Percentiles rank a stretch among this genome's conserved stretches.
These are phyloP conservation scores for Ormyrus thymus DNA, from an alignment of 2,888 invertebrate genomes.

Conservation along the genomic window DNA sequence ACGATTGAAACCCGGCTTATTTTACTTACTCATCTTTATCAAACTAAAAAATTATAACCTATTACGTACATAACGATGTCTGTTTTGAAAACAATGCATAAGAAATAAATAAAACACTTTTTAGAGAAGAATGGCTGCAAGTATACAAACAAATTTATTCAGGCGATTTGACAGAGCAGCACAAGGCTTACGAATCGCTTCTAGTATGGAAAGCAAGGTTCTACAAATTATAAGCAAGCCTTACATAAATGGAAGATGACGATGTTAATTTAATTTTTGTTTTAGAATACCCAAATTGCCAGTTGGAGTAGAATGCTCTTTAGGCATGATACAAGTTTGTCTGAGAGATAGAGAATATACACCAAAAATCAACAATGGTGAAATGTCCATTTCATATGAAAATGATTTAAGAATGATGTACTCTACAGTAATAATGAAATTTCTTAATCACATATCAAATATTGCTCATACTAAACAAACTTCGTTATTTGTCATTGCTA, in stretches of 20 bases:
- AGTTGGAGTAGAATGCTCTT: conserved; percentile 70
- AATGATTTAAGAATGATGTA: conserved; percentile 78
- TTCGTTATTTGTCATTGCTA: conserved; percentile 79
- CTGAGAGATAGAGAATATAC: conserved; percentile 69
- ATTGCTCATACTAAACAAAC: conserved; percentile 76
- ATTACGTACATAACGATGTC: neutral
- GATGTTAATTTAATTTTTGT: conserved; percentile 4
- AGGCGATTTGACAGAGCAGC: conserved; percentile 65
- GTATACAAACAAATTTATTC: conserved; percentile 70
- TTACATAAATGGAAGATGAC: neutral
- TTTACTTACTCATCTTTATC: neutral
- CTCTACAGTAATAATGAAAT: conserved; percentile 81
- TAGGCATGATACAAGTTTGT: conserved; percentile 69
- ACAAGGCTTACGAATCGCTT: conserved; percentile 66
- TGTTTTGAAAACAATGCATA: neutral
- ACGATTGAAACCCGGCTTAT: neutral
- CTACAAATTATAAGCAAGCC: neutral
- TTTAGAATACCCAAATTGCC: conserved; percentile 68
- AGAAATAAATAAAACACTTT: conserved; percentile 26
- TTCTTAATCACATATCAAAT: conserved; percentile 80
- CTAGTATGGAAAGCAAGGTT: conserved; percentile 72
- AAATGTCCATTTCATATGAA: conserved; percentile 70
- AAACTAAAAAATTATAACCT: neutral
- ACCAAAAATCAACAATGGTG: conserved; percentile 64
- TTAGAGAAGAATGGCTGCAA: conserved; percentile 69